Conservation (phyloP, 2,888 invertebrate species). For the Pherbina coryleti region DNA sequence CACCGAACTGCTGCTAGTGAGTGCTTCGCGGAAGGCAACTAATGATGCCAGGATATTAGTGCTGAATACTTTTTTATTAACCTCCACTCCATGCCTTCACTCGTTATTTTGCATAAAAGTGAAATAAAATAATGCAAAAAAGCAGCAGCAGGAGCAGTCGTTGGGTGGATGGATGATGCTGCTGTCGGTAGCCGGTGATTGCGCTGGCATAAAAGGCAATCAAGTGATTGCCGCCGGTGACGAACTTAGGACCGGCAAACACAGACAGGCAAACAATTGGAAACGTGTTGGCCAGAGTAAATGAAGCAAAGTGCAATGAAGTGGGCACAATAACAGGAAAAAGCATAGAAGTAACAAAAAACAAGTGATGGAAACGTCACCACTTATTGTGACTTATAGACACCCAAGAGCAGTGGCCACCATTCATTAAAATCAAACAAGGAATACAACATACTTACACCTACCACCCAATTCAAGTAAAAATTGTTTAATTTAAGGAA, state of each 20-base stretch:
- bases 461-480: background rate
- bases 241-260: slow-evolving; percentile 30
- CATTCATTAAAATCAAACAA: no score
- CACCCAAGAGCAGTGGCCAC: no score
- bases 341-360: background rate
- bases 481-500: background rate
- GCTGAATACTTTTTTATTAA: slow-evolving; percentile 38
- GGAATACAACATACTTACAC: background rate
- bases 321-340: background rate
- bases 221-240: slow-evolving; percentile 51
- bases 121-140: slow-evolving; percentile 44
- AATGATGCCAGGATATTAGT: slow-evolving; percentile 38
- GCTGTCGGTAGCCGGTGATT: slow-evolving; percentile 5
- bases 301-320: background rate
- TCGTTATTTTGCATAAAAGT: slow-evolving; percentile 50
- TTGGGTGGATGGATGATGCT: slow-evolving; percentile 3
- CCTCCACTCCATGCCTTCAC: slow-evolving; percentile 27
- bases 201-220: slow-evolving; percentile 44
- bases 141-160: slow-evolving; percentile 35
- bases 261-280: background rate
- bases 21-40: background rate
- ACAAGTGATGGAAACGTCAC: background rate
- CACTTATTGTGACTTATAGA: background rate
- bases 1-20: background rate
- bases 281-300: background rate